Conservation (phyloP, 2,797 vertebrate species). For the Danio aesculapii region DNA sequence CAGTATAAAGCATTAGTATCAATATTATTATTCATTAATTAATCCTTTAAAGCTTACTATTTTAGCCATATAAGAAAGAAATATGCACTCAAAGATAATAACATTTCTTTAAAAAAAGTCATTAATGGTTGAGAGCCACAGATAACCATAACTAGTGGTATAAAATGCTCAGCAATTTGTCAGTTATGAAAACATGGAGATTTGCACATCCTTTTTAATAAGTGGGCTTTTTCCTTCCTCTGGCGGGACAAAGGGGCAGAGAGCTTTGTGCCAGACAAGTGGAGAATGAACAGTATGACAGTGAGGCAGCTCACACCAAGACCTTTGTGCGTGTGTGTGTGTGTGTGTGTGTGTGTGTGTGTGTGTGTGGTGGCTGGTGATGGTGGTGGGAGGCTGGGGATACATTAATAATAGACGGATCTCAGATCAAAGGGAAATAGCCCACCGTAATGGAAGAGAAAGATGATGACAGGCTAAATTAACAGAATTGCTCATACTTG, state of each 20-base stretch:
- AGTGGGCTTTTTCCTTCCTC: slow-evolving; percentile 12
- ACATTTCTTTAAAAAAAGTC: neutral
- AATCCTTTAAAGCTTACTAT: too few relatives aligned
- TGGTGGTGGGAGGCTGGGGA: slow-evolving; percentile 25
- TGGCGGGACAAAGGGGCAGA: slow-evolving; percentile 57
- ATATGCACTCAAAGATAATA: too few relatives aligned
- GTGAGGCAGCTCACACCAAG: neutral
- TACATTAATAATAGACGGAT: slow-evolving; percentile 29
- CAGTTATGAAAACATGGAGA: neutral
- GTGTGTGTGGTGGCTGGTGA: slow-evolving; percentile 8
- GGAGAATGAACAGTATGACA: slow-evolving; percentile 23
- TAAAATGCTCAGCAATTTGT: neutral
- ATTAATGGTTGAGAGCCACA: neutral
- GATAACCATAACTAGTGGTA: neutral
- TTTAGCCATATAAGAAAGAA: too few relatives aligned
- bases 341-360: slow-evolving; percentile 2
- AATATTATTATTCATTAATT: too few relatives aligned
- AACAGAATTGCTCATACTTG: slow-evolving; percentile 54
- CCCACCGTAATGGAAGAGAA: slow-evolving; percentile 48
- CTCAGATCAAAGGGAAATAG: slow-evolving; percentile 56
- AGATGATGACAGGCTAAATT: slow-evolving; percentile 25
- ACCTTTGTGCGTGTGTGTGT: neutral
- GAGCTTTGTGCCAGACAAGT: slow-evolving; percentile 58
- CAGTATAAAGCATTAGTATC: too few relatives aligned
- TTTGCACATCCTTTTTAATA: slow-evolving; percentile 56